Evolutionary conservation across 1,140 invertebrate genomes (phyloP), one percentile per base, ranked within the genome.

Genomic region (Drosophila ogumai): DNA sequence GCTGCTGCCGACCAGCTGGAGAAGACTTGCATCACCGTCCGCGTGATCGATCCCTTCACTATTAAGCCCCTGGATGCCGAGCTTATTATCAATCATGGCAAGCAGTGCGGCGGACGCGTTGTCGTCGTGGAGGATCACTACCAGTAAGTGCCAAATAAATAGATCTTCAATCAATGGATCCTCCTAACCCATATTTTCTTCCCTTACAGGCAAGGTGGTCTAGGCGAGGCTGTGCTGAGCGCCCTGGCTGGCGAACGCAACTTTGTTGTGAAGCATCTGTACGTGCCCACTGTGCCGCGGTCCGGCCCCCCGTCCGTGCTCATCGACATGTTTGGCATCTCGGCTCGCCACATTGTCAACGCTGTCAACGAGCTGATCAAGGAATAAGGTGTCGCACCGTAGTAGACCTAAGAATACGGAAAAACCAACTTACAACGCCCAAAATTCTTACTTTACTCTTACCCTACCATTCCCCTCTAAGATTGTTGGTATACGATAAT

Each of bases 91-190:
- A 93, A 94, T 49, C 95, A 98, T 92, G 98, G 98, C 12, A 94
- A 95, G 52, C 95, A 96, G 52, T 96, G 95, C 66, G 96, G 96
- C 38, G 98, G 98, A 1, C 94, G 95, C 28, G 95, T 99, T 40
- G 85, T 99, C 46, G 98, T 98, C 32, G 98, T 99, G 6, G 99
- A 99, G 92, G 99, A 99, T 93, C 99, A 99, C 93, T 99, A 99
- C 92, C 93, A 97, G 96, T 97, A 79, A 85, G 93, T 93, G 8
- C 12, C 13, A 38, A 32, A 22, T 13, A 2, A 13, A 6, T 17
- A 6, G 3, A 8, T 32, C 19, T 25, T 31, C n/a, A 3, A 36
- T 19, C 52, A 0, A 38, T 10, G 0, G 19, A 3, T 17, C 6
- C 12, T 25, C 15, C 28, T 13, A 74, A 15, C n/a, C 1, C 4